Percentiles rank a stretch among this genome's conserved stretches.
Conservation (phyloP, 2,797 vertebrate genomes). For the Urocyon cinereoargenteus region DNA sequence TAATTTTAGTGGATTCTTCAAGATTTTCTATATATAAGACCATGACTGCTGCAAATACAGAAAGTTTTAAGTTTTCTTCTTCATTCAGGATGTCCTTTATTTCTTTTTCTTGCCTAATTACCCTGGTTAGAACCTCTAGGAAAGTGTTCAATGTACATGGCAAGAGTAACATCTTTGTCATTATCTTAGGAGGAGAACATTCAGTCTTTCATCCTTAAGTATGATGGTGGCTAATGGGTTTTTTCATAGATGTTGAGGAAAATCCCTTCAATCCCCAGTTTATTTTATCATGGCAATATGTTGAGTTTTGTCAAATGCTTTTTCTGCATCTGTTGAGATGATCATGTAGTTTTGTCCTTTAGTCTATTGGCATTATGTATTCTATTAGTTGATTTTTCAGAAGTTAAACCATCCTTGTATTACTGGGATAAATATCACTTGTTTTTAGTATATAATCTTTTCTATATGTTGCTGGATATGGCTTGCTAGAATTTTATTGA, state of each 20-base stretch:
- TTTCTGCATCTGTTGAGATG: background rate
- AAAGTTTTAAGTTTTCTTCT: background rate
- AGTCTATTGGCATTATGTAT: background rate
- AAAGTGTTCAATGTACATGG: background rate
- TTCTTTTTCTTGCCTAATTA: constrained; percentile 8
- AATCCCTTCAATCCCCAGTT: background rate
- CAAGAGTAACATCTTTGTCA: background rate
- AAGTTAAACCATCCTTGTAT: constrained; percentile 12
- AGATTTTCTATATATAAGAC: background rate
- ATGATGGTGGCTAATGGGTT: background rate
- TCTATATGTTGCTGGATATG: background rate
- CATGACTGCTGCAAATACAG: background rate
- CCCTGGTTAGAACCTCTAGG: background rate
- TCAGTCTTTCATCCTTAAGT: background rate
- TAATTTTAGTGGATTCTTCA: background rate
- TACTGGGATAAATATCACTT: background rate
- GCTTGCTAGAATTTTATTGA: background rate
- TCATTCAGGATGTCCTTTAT: background rate
- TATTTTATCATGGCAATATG: background rate
- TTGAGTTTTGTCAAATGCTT: background rate
- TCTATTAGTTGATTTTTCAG: constrained; percentile 20
- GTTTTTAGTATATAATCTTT: background rate
- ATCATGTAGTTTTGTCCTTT: background rate
- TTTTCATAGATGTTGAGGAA: background rate
- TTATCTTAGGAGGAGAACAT: background rate